These are phyloP conservation scores for Brenthis daphne DNA, from an alignment of 2,888 invertebrate genomes.

Conservation along the genomic window DNA sequence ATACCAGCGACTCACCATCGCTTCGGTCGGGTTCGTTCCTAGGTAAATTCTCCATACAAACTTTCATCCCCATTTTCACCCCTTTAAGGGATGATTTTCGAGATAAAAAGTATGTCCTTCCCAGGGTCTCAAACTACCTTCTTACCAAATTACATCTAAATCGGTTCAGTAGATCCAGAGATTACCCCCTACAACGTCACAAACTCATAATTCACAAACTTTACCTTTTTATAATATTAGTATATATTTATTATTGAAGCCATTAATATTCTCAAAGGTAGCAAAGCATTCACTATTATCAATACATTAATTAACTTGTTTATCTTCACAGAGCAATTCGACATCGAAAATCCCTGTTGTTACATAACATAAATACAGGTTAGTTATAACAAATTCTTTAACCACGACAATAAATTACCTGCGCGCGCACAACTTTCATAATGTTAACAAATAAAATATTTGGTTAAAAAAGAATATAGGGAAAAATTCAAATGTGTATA, in stretches of 20 bases:
- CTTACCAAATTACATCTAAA: too few species aligned
- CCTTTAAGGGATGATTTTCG: too few species aligned
- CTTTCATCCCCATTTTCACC: too few species aligned
- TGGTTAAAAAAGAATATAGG: conserved; percentile 10
- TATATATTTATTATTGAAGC: background rate
- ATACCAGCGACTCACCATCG: background rate
- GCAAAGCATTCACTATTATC: background rate
- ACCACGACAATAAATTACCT: conserved; percentile 8
- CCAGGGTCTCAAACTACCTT: too few species aligned
- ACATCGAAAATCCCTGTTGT: conserved; percentile 36
- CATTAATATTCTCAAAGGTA: background rate
- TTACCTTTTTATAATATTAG: too few species aligned
- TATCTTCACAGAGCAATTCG: conserved; percentile 34
- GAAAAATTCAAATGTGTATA: conserved; percentile 14
- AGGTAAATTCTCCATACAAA: too few species aligned
- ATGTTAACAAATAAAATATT: conserved; percentile 8
- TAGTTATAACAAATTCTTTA: conserved; percentile 11
- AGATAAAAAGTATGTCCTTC: too few species aligned
- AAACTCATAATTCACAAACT: too few species aligned
- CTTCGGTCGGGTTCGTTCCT: too few species aligned
- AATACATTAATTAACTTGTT: conserved; percentile 4
- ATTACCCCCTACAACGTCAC: too few species aligned
- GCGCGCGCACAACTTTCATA: conserved; percentile 5
- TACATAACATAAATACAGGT: conserved; percentile 34
- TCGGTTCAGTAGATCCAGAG: too few species aligned